Conservation (phyloP, 2,888 invertebrate species). For the Phytoseiulus persimilis region DNA sequence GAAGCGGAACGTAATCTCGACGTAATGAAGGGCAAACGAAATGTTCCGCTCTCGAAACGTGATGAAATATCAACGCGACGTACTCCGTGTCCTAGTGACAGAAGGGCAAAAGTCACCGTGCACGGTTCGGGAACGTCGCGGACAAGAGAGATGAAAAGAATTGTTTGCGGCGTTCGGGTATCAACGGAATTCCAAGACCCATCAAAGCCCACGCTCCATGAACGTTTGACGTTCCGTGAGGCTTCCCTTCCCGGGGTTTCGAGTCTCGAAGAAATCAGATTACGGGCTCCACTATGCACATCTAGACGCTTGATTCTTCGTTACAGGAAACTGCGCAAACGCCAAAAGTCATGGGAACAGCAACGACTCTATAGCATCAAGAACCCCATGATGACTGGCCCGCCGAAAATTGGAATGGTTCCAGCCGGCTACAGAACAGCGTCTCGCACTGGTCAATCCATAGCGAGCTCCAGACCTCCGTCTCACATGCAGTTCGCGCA, state of each 20-base stretch:
- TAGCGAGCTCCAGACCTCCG: constrained; percentile 26
- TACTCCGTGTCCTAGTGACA: not conserved
- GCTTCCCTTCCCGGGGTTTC: too few relatives aligned
- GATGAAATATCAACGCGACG: not conserved
- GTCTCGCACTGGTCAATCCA: constrained; percentile 17
- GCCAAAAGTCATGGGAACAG: constrained; percentile 46
- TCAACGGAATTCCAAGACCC: not conserved
- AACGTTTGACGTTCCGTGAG: not conserved
- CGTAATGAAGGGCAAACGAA: not conserved
- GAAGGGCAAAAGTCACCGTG: not conserved
- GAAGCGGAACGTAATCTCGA: not conserved
- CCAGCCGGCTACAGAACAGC: constrained; percentile 15
- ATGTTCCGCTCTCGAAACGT: not conserved
- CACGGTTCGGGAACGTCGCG: not conserved
- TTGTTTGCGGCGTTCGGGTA: too few relatives aligned
- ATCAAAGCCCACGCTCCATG: not conserved
- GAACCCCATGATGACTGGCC: constrained; percentile 45
- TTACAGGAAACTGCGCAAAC: constrained; percentile 44
- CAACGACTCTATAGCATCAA: constrained; percentile 46
- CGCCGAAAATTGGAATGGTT: constrained; percentile 36
- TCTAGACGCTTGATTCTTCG: not conserved
- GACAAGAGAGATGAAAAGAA: not conserved
- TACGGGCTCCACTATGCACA: not conserved
- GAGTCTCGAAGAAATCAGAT: not conserved
- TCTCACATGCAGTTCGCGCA: constrained; percentile 29